Evolutionary conservation across 2,113 vertebrate genomes (phyloP), one percentile per base, ranked within the genome.

Genomic region (Cyrtonyx montezumae): DNA sequence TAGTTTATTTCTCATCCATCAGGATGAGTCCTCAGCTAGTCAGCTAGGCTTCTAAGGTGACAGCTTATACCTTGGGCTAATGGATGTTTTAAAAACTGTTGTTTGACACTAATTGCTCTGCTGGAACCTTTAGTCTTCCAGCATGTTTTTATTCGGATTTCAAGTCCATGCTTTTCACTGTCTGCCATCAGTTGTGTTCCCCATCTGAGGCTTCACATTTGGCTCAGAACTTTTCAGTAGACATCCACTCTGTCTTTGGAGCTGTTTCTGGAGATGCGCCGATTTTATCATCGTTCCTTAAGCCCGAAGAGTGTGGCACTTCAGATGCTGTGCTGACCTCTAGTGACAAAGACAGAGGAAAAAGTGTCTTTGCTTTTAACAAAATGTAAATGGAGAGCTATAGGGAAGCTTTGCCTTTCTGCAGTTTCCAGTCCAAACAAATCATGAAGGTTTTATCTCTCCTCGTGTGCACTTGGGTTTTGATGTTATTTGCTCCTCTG

Each of bases 311-410:
- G 16, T 12, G 49, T 3, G 58, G 51, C 48, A 80, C 69, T 65
- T 25, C 56, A 93, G 82, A 77, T 59, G 79, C 87, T 93, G 84
- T 75, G 65, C 94, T 94, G 96, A 95, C 96, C 93, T 90, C 95
- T 96, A 94, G 94, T 93, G 96, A 90, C 87, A 62, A 85, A 63
- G 26, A 2, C 56, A 48, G 79, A 40, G 61, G 79, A 2, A 45
- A 77, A 69, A 76, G 5, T 1, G 3, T 17, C 45, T 62, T 28
- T 16, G 63, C 63, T 55, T 11, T 5, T 63, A 62, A 46, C 79
- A 30, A 3, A 3, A 21, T 0, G 0, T 40, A 40, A 40, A 40
- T 40, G 40, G 40, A 40, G 40, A 40, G 40, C 40, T 40, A 40
- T 40, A 40, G 40, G 12, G 40, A 40, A 40, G 40, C 40, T 40